A percentile compares a stretch with the other conserved stretches of the same genome.
These are phyloP conservation scores for Ceyx margarethae DNA, from an alignment of 2,113 vertebrate genomes.

Conservation along the genomic window DNA sequence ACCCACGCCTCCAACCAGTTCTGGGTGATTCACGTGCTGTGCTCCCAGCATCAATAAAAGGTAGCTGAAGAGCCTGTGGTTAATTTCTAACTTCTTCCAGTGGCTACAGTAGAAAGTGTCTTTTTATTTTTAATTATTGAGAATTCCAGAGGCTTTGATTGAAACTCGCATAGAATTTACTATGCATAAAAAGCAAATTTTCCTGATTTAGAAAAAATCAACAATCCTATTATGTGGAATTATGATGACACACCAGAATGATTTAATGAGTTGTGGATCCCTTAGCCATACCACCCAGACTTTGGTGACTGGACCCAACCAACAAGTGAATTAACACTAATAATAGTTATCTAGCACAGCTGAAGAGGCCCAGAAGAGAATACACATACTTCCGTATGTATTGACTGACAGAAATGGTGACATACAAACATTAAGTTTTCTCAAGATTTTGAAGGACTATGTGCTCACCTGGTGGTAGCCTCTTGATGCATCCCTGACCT, in stretches of 20 bases:
- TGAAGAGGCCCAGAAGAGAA: background rate
- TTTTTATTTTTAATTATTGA: background rate
- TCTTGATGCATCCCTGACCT: background rate
- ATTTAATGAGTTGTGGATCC: background rate
- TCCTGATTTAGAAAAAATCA: background rate
- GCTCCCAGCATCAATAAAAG: background rate
- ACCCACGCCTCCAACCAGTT: background rate
- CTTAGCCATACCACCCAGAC: background rate
- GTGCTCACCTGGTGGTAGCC: background rate
- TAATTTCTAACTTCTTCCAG: background rate
- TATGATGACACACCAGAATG: background rate
- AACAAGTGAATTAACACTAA: accelerated
- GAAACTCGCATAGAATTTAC: background rate
- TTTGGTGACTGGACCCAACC: accelerated
- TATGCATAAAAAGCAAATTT: background rate
- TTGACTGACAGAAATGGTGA: background rate
- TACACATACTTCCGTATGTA: background rate
- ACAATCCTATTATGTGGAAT: background rate
- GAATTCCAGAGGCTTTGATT: background rate
- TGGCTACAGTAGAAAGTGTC: background rate
- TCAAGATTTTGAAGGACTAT: background rate
- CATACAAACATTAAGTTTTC: background rate
- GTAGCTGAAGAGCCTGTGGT: background rate
- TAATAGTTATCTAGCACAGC: background rate
- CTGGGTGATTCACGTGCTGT: background rate